phyloP scores from a whole-genome alignment of 2,797 vertebrate species.

The Enoplosus armatus region DNA sequence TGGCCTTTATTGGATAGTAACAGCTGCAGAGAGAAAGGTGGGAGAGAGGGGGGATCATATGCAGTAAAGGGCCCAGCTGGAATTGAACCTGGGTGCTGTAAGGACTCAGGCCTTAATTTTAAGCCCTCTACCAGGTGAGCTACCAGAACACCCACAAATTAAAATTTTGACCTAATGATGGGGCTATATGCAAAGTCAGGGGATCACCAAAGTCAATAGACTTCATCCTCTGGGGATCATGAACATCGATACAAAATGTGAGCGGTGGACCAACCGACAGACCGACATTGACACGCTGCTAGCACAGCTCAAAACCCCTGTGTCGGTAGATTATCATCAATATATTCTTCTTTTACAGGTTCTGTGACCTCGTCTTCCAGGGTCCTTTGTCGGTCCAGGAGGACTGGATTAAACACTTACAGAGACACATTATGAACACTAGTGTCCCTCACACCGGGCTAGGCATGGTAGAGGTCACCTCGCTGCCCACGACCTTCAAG shows the following conservation, averaged over 20 bases:
- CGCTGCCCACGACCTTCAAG: constrained; percentile 83
- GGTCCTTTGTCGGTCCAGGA: constrained; percentile 99
- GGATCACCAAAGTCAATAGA: neutral
- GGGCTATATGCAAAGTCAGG: neutral
- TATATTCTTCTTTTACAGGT: constrained; percentile 81
- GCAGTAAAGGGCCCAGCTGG: no score
- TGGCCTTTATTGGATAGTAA: no score
- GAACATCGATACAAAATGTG: neutral
- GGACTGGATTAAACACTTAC: constrained; percentile 99
- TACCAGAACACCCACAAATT: no score
- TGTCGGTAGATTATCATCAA: neutral
- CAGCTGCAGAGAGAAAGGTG: no score
- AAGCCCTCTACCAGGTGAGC: no score
- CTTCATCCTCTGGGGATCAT: neutral
- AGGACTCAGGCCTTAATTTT: no score
- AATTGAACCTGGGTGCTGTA: no score
- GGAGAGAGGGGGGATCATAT: no score
- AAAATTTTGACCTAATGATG: neutral
- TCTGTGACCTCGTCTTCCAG: constrained; percentile 99
- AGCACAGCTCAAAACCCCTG: neutral
- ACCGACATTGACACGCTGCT: neutral
- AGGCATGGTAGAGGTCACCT: constrained; percentile 96
- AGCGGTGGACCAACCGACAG: neutral
- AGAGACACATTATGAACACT: constrained; percentile 99
- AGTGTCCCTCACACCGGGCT: constrained; percentile 97